Evolutionary conservation across 37 sponge, comb jelly and placozoan species (phyloP).

Genomic region (Halichondria panicea): DNA sequence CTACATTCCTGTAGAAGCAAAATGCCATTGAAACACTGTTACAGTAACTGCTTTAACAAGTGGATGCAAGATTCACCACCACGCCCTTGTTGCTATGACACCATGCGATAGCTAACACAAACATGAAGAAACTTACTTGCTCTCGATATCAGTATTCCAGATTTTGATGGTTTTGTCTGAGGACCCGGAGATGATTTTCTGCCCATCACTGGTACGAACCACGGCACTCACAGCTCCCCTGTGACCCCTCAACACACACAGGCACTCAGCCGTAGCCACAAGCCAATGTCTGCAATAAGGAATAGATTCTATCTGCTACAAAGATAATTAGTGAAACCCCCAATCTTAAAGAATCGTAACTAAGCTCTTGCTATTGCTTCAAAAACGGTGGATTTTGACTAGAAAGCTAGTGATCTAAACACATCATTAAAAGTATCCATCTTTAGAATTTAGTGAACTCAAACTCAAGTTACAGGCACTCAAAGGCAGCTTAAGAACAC

Average conservation of each 20-base stretch:
- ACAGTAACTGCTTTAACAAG: background rate
- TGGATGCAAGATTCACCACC: no score
- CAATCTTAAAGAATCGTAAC: no score
- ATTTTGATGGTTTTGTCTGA: conserved; percentile 60
- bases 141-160: conserved; percentile 69
- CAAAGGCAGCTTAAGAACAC: no score
- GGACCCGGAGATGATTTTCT: conserved; percentile 60
- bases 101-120: no score
- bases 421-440: no score
- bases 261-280: conserved; percentile 21
- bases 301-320: background rate
- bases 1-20: background rate
- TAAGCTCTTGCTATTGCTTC: no score
- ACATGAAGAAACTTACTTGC: conserved; percentile 67
- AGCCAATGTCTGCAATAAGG: conserved; percentile 38
- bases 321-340: no score
- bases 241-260: conserved; percentile 59
- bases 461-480: no score
- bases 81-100: no score
- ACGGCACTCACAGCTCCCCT: conserved; percentile 60
- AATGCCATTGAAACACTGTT: background rate
- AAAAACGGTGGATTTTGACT: no score
- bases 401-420: no score
- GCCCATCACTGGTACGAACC: conserved; percentile 45
- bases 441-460: no score